These are phyloP conservation scores for cattle (Bos taurus) DNA, from an alignment of 2,113 vertebrate genomes.

Conservation along the genomic window ARS-UCD2.0 NC_037329.1:19948001-19948500, in stretches of 20 bases:
- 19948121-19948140: not conserved
- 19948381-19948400: not conserved
- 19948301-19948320: not conserved
- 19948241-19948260: conserved; percentile 21
- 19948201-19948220: conserved; percentile 1
- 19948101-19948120: not conserved
- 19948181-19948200: not conserved
- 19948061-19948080: not conserved
- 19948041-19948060: not conserved
- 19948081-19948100: not conserved
- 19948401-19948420: not conserved
- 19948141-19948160: not conserved
- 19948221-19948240: not conserved
- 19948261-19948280: conserved; percentile 10
- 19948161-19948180: not conserved
- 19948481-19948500: not conserved
- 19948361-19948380: not conserved
- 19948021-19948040: not conserved
- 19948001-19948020: not conserved
- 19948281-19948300: not conserved
- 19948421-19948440: not conserved
- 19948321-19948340: not conserved
- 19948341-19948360: not conserved
- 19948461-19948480: not conserved
- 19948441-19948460: not conserved